These are phyloP conservation scores for Paratilapia polleni DNA, from an alignment of 2,113 vertebrate species.

Conservation along the genomic window DNA sequence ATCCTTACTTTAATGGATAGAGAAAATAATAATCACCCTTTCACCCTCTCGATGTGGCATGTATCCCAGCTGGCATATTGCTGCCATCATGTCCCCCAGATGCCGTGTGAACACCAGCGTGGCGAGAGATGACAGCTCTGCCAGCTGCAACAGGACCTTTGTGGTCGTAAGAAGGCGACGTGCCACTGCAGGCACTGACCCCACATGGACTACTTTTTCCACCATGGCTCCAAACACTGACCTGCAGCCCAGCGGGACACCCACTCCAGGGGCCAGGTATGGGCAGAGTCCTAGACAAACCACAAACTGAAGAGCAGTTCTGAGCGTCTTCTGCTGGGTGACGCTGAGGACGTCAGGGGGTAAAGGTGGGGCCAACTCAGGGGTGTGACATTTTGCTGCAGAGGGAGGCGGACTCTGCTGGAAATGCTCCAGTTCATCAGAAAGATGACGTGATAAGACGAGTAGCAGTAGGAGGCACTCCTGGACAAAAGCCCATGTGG, in stretches of 20 bases:
- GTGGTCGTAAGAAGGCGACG: conserved; percentile 77
- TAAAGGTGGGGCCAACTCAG: conserved; percentile 84
- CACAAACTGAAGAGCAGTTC: conserved; percentile 84
- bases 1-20: no score
- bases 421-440: conserved; percentile 74
- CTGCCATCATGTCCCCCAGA: conserved; percentile 88
- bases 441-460: conserved; percentile 80
- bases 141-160: conserved; percentile 76
- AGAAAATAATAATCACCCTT: conserved; percentile 52
- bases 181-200: neutral
- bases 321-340: conserved; percentile 84
- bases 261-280: conserved; percentile 86
- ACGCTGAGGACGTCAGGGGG: conserved; percentile 89
- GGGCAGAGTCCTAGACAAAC: conserved; percentile 88
- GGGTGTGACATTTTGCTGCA: conserved; percentile 46
- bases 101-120: conserved; percentile 85
- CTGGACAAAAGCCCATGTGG: conserved; percentile 83
- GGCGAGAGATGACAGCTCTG: conserved; percentile 79
- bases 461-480: conserved; percentile 85
- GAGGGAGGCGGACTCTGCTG: conserved; percentile 43
- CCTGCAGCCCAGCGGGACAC: conserved; percentile 78
- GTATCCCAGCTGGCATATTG: conserved; percentile 88
- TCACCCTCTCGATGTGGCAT: conserved; percentile 70
- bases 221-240: conserved; percentile 83
- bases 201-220: conserved; percentile 63